phyloP scores from a whole-genome alignment of 2,113 vertebrate species.

The Thinocorus orbignyianus region DNA sequence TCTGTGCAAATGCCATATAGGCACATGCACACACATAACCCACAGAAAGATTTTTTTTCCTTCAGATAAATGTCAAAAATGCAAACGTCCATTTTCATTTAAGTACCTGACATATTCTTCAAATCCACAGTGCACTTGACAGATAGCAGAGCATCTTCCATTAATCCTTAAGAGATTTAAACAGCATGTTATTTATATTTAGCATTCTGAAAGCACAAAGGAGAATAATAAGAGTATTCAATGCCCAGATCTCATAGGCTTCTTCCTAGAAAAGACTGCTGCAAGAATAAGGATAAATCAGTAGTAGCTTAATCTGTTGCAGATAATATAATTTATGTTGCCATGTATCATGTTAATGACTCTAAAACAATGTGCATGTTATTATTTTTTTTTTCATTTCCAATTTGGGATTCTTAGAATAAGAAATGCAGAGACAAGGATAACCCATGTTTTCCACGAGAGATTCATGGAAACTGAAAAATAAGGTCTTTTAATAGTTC shows the following conservation, averaged over 20 bases:
- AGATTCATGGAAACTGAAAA: slow-evolving; percentile 74
- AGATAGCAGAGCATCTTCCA: background rate
- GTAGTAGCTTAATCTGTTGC: slow-evolving; percentile 42
- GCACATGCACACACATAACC: background rate
- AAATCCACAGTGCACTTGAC: background rate
- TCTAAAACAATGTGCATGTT: slow-evolving; percentile 46
- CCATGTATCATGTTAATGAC: slow-evolving; percentile 55
- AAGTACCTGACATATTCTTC: background rate
- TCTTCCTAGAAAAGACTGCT: slow-evolving; percentile 16
- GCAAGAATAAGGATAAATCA: slow-evolving; percentile 22
- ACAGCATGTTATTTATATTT: background rate
- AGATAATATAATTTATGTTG: slow-evolving; percentile 54
- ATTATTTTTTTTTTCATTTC: slow-evolving; percentile 51
- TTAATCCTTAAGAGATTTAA: slow-evolving; percentile 10
- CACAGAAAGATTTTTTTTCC: background rate
- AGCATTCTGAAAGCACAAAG: background rate
- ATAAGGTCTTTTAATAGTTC: slow-evolving; percentile 78
- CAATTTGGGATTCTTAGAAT: slow-evolving; percentile 61
- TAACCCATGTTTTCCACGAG: slow-evolving; percentile 66
- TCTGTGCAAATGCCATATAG: slow-evolving; percentile 1
- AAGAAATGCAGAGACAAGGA: slow-evolving; percentile 56
- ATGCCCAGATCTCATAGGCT: background rate
- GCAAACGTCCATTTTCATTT: background rate
- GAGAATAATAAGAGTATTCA: background rate
- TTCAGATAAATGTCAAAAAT: slow-evolving; percentile 10